Conservation (phyloP, 2,113 vertebrate genomes). For the Amphiprion percula region DNA sequence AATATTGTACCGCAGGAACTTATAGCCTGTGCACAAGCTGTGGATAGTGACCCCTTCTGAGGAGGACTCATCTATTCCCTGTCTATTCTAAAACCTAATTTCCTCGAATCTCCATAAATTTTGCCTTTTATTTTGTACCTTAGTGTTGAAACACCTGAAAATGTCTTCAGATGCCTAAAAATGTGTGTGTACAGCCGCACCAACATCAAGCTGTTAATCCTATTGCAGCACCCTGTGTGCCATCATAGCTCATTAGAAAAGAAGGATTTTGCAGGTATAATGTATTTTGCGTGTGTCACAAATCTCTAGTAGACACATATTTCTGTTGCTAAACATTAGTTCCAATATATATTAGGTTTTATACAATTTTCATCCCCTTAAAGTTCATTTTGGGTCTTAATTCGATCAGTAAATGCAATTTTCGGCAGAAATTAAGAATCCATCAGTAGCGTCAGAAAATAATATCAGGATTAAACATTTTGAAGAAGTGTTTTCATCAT, state of each 20-base stretch:
- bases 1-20: constrained; percentile 34
- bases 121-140: neutral
- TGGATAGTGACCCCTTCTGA: constrained; percentile 26
- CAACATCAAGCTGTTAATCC: neutral
- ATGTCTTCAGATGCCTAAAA: neutral
- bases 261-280: neutral
- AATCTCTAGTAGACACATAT: neutral
- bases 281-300: neutral
- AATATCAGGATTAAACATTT: constrained; percentile 41
- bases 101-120: constrained; percentile 15
- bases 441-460: constrained; percentile 21
- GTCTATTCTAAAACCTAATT: constrained; percentile 15
- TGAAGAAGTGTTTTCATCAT: constrained; percentile 24
- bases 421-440: constrained; percentile 11
- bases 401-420: constrained; percentile 33
- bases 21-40: constrained; percentile 29
- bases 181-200: neutral
- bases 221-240: neutral
- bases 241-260: neutral
- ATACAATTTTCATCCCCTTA: constrained; percentile 2
- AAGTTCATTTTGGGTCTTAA: constrained; percentile 14
- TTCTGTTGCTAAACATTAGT: neutral
- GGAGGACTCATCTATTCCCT: constrained; percentile 24
- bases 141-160: neutral
- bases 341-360: constrained; percentile 12